Evolutionary conservation across 2,113 vertebrate genomes (phyloP).

Genomic region (Sorex fumeus): DNA sequence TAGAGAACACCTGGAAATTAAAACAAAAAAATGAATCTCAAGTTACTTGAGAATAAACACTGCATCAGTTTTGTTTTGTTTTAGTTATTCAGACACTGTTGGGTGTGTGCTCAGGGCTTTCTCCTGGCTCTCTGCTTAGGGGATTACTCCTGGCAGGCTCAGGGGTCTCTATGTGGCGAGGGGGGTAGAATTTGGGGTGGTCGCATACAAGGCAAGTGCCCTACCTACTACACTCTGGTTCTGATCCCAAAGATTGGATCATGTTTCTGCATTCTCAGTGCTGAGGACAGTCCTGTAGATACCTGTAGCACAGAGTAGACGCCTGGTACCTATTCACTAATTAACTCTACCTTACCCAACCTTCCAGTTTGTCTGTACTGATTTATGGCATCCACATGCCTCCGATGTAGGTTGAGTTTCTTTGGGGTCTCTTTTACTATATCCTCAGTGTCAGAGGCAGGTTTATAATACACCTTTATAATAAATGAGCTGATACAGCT

Average conservation of each 20-base stretch:
- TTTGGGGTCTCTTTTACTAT: neutral
- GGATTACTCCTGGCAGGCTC: too few relatives aligned
- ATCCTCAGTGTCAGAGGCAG: constrained; percentile 27
- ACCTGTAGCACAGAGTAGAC: neutral
- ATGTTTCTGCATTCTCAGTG: neutral
- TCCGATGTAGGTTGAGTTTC: neutral
- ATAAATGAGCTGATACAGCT: constrained; percentile 48
- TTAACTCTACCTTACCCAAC: neutral
- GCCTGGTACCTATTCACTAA: neutral
- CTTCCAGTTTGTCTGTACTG: neutral
- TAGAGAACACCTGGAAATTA: constrained; percentile 49
- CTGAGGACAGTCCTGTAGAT: neutral
- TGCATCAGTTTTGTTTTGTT: neutral
- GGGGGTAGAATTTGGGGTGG: too few relatives aligned
- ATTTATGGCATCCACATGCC: neutral
- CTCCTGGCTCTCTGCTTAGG: too few relatives aligned
- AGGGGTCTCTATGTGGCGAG: too few relatives aligned
- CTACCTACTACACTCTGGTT: too few relatives aligned
- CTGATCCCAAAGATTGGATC: neutral
- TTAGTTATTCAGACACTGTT: too few relatives aligned
- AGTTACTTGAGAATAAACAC: constrained; percentile 5
- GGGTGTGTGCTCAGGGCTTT: neutral
- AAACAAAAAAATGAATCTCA: too few relatives aligned
- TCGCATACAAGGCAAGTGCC: too few relatives aligned
- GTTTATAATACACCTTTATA: constrained; percentile 57